Conservation (phyloP, 2,113 vertebrate genomes). For the Osmerus eperlanus region DNA sequence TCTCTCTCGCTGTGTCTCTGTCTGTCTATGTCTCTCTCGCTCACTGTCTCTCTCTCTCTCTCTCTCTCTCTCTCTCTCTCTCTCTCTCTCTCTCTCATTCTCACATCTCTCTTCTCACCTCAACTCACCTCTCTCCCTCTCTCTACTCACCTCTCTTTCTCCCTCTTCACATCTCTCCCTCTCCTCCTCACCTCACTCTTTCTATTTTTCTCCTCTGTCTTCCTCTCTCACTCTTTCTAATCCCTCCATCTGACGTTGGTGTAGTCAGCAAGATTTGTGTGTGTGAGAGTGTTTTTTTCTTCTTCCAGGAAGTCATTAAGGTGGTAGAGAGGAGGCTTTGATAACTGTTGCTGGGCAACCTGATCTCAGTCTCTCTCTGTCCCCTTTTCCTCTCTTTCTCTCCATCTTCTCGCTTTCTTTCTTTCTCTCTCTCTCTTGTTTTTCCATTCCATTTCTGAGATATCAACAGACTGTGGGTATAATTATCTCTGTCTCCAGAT, state of each 20-base stretch:
- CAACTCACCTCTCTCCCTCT: background rate
- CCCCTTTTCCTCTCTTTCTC: too few species aligned
- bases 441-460: too few species aligned
- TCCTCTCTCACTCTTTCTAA: background rate
- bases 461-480: too few species aligned
- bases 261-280: background rate
- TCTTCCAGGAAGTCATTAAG: conserved; percentile 14
- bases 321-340: conserved; percentile 37
- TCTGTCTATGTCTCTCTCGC: too few species aligned
- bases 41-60: background rate
- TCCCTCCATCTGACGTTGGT: too few species aligned
- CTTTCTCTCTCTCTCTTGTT: background rate
- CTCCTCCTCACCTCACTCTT: conserved; percentile 23
- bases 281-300: background rate
- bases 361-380: too few species aligned
- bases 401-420: background rate
- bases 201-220: conserved; percentile 9
- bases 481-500: too few species aligned
- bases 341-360: conserved; percentile 44
- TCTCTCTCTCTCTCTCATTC: background rate
- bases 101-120: background rate
- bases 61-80: background rate
- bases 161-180: conserved; percentile 25
- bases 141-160: conserved; percentile 10
- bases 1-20: too few species aligned